Conservation (phyloP, 64 coral and sea anemone genomes). For the Trachythela sp. region DNA sequence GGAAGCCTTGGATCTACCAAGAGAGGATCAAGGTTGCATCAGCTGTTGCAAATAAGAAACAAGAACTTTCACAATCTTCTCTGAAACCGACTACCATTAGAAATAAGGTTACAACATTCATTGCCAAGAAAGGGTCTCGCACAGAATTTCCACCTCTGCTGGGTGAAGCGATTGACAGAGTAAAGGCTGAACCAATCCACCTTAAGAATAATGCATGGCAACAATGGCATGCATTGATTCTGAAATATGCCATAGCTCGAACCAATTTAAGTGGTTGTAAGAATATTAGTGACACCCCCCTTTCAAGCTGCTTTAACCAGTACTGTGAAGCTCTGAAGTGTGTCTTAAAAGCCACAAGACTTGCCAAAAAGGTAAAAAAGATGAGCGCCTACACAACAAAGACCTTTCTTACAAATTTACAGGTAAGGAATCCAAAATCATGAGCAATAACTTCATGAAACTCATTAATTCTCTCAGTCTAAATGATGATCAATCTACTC, state of each 20-base stretch:
- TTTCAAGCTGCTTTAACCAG: no score
- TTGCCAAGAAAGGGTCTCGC: background rate
- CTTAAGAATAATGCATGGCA: conserved; percentile 48
- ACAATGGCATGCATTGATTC: conserved; percentile 31
- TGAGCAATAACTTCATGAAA: no score
- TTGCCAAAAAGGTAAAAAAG: no score
- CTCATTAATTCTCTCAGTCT: no score
- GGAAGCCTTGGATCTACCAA: conserved; percentile 56
- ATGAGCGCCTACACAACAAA: no score
- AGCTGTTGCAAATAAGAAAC: conserved; percentile 49
- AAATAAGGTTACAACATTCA: conserved; percentile 16
- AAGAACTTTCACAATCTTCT: background rate
- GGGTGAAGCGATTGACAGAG: conserved; percentile 16
- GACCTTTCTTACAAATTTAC: no score
- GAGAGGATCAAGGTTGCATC: conserved; percentile 39
- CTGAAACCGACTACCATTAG: conserved; percentile 26
- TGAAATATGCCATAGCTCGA: conserved; percentile 5
- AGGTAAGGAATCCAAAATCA: no score
- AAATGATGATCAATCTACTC: no score
- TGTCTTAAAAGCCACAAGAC: no score
- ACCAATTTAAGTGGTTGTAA: background rate
- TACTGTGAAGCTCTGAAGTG: no score
- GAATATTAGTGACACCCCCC: conserved; percentile 28
- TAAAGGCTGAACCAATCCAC: conserved; percentile 27
- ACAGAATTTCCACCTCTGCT: conserved; percentile 29